Percentiles rank a stretch among this genome's conserved stretches.
Evolutionary conservation across 2,113 vertebrate genomes (phyloP).

Genomic region (Hyla sarda): DNA sequence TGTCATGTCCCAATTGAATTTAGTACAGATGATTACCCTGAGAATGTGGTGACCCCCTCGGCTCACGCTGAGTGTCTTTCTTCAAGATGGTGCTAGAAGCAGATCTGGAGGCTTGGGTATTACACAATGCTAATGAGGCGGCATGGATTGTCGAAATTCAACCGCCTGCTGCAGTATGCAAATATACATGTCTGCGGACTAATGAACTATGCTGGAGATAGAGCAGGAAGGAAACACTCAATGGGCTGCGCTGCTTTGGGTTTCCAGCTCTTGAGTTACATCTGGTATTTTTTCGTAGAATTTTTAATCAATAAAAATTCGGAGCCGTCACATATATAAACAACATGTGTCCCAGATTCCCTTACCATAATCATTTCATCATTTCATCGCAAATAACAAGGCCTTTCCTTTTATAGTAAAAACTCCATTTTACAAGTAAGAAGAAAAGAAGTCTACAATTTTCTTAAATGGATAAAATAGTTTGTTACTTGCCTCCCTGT

Average conservation of each 20-base stretch:
- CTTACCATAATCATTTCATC: background rate
- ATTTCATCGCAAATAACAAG: background rate
- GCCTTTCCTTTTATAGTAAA: too few relatives aligned
- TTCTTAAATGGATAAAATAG: background rate
- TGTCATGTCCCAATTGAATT: constrained; percentile 74
- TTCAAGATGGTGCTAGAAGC: constrained; percentile 68
- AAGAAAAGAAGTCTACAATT: background rate
- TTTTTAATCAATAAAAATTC: constrained; percentile 69
- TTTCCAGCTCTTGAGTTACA: constrained; percentile 68
- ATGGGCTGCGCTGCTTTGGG: constrained; percentile 59
- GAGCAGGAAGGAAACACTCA: constrained; percentile 62
- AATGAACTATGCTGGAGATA: constrained; percentile 67
- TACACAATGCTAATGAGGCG: constrained; percentile 72
- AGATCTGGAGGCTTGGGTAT: constrained; percentile 68
- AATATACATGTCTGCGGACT: constrained; percentile 63
- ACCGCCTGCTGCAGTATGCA: constrained; percentile 67
- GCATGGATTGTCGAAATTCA: constrained; percentile 69
- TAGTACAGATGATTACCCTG: constrained; percentile 76
- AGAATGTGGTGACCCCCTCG: constrained; percentile 75
- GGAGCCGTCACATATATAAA: constrained; percentile 50
- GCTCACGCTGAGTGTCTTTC: constrained; percentile 73
- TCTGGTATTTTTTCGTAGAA: constrained; percentile 64
- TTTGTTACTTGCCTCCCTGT: too few relatives aligned
- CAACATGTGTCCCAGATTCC: constrained; percentile 30
- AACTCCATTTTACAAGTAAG: background rate